These are phyloP conservation scores for Catajapyx aquilonaris DNA, from an alignment of 1,140 invertebrate species.

Conservation along the genomic window DNA sequence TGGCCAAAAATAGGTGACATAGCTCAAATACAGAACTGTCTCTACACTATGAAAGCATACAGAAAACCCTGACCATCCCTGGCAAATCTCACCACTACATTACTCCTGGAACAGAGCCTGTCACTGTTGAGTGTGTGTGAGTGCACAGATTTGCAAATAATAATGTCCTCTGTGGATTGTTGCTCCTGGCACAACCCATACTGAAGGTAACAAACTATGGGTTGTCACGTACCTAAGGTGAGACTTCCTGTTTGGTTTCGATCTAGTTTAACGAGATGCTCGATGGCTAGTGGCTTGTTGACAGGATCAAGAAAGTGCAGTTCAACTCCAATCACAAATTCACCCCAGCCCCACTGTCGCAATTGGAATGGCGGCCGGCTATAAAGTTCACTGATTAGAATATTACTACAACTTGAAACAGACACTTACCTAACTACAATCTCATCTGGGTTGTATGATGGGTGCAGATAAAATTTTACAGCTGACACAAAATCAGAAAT, in stretches of 20 bases:
- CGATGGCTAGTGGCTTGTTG: conserved; percentile 57
- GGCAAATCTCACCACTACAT: no score
- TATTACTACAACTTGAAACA: conserved; percentile 2
- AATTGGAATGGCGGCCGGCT: conserved; percentile 61
- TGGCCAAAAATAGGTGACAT: no score
- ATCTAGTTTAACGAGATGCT: conserved; percentile 65
- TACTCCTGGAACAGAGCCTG: no score
- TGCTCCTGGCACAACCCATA: no score
- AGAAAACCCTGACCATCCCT: no score
- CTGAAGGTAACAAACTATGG: no score
- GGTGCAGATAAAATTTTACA: conserved; percentile 61
- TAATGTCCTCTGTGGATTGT: no score
- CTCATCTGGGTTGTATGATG: conserved; percentile 72
- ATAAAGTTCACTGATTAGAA: conserved; percentile 9
- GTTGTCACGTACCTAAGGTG: no score
- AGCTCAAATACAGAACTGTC: no score
- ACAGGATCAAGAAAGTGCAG: conserved; percentile 49
- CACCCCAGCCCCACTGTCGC: conserved; percentile 67
- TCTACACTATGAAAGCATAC: no score
- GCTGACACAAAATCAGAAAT: conserved; percentile 43
- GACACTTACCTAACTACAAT: conserved; percentile 44
- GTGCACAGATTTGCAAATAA: no score
- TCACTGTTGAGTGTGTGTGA: no score
- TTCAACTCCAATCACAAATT: conserved; percentile 64
- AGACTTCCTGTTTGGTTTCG: conserved; percentile 65